These are phyloP conservation scores for Ormyrus labotus DNA, from an alignment of 2,888 invertebrate species.

Conservation along the genomic window DNA sequence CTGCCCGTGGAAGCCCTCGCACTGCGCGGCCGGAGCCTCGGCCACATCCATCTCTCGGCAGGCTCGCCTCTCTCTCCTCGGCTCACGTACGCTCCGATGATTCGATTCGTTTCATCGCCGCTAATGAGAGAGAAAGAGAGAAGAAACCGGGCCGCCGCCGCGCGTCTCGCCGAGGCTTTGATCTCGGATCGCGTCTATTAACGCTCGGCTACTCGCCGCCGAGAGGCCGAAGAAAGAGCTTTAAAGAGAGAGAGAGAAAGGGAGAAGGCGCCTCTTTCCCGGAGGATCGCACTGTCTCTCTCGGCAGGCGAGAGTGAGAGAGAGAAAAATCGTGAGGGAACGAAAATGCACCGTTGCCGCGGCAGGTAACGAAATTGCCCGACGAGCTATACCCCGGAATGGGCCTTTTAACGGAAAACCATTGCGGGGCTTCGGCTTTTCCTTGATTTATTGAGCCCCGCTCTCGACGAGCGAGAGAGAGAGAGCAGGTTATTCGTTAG, in stretches of 20 bases:
- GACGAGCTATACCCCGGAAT: background rate
- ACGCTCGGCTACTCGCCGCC: slow-evolving; percentile 55
- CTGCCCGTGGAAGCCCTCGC: no score
- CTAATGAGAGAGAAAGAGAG: slow-evolving; percentile 57
- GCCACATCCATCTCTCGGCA: no score
- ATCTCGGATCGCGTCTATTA: slow-evolving; percentile 62
- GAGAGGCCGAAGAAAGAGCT: background rate
- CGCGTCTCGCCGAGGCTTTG: slow-evolving; percentile 56
- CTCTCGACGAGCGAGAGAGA: no score
- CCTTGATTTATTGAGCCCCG: slow-evolving; percentile 15
- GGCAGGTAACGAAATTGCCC: no score
- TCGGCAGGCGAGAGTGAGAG: background rate
- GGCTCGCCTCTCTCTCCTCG: background rate
- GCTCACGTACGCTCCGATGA: slow-evolving; percentile 53
- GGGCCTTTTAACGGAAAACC: slow-evolving; percentile 25
- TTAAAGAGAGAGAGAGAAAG: background rate
- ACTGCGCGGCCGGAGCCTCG: no score
- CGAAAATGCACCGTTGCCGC: slow-evolving; percentile 4
- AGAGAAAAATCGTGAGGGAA: background rate
- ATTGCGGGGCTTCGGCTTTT: background rate
- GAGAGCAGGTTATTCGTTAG: slow-evolving; percentile 16
- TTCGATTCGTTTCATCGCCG: slow-evolving; percentile 62
- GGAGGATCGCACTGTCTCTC: background rate
- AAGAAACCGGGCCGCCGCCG: slow-evolving; percentile 14
- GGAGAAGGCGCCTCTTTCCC: background rate